Base-by-base conservation (phyloP, 2,113 vertebrate species). In the Fukomys damarensis region DNA sequence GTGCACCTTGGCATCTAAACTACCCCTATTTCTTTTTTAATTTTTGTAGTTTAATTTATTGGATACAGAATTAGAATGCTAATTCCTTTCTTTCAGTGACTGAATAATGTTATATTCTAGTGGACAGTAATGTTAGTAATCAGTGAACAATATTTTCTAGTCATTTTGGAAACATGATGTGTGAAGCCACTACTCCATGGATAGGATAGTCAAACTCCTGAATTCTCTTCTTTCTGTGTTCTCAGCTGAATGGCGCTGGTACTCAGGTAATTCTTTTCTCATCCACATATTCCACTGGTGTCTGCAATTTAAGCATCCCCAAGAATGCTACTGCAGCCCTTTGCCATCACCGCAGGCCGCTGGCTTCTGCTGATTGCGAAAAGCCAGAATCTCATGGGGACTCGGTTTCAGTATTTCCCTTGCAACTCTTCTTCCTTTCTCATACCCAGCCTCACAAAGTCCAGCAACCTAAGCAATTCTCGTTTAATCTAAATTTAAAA, bases 141-240 rank as follows among this genome's bases (percentile, higher is more conserved):
- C 6, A n/a, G 41, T 49, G 2, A 46, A 0, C 12, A 3, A 3
- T 20, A 2, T 22, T 19, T 12, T 56, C 46, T 54, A 10, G 35
- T 17, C 35, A 11, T 58, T 12, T 12, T 7, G 24, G 12, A 9
- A 26, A 2, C 14, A 11, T 54, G 46, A 49, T 16, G 22, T 28
- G 7, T 38, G 41, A 7, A 12, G 65, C 35, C 8, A 7, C 5
- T 19, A 22, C 0, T n/a, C 1, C 10, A 11, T 28, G 4, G 12
- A 19, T 46, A 6, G 20, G n/a, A n/a, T 10, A 20, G n/a, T 17
- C 49, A 30, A 28, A 8, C 7, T 26, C 30, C 56, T 26, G 35
- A 26, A 77, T 10, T 9, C 16, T n/a, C 4, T 3, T 24, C 59
- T 5, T 20, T 19, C 30, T 46, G 12, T 46, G 43, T 49, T 52